Evolutionary conservation across 2,797 vertebrate genomes (phyloP).

Genomic region (Coranthus polyacanthus): DNA sequence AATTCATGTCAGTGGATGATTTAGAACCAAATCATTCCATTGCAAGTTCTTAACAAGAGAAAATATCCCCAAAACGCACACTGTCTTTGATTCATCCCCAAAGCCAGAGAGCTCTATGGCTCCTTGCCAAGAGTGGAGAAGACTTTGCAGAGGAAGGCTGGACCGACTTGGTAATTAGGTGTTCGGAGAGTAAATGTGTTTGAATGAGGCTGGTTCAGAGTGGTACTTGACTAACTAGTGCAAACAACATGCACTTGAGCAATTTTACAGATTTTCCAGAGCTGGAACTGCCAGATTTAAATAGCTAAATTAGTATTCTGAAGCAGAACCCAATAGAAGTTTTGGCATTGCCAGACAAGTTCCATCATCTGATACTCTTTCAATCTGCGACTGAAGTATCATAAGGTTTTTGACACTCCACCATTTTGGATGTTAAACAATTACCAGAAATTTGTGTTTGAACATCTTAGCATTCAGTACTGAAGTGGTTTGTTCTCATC

Average conservation of each 20-base stretch:
- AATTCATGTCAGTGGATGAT: not conserved
- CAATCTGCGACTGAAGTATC: too few species aligned
- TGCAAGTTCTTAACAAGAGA: not conserved
- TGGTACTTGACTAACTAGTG: constrained; percentile 28
- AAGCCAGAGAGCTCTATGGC: constrained; percentile 7
- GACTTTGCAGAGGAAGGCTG: constrained; percentile 12
- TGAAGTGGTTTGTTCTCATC: not conserved
- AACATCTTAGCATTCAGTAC: constrained; percentile 37
- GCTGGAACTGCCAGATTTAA: constrained; percentile 31
- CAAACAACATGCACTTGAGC: constrained; percentile 30
- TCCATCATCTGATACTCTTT: constrained; percentile 16
- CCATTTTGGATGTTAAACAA: constrained; percentile 36
- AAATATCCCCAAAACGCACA: constrained; percentile 2
- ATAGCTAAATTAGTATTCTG: constrained; percentile 40
- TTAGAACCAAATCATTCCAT: not conserved
- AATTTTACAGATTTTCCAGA: constrained; percentile 38
- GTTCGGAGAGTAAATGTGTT: constrained; percentile 34
- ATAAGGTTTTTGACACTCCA: too few species aligned
- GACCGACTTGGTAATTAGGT: constrained; percentile 35
- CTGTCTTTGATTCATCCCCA: constrained; percentile 8
- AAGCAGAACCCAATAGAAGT: constrained; percentile 1
- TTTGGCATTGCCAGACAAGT: constrained; percentile 7
- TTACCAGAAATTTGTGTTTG: constrained; percentile 45
- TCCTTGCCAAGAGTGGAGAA: not conserved
- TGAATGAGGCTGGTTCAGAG: constrained; percentile 26